A percentile compares a stretch with the other conserved stretches of the same genome.
Conservation (phyloP, 2,113 vertebrate genomes). For the Pungitius pungitius region DNA sequence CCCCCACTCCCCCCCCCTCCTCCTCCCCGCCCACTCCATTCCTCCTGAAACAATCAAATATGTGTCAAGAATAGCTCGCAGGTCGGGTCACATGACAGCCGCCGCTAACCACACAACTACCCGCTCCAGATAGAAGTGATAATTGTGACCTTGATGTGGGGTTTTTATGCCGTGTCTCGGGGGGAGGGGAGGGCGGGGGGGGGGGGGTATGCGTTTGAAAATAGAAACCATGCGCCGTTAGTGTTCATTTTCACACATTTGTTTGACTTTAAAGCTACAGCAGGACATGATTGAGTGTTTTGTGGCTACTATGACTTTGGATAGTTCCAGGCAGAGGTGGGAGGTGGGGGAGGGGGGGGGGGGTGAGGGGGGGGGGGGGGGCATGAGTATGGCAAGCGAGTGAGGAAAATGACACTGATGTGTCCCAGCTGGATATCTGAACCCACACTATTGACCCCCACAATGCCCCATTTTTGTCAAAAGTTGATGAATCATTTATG, state of each 20-base stretch:
- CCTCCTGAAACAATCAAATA: conserved; percentile 51
- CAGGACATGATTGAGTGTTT: background rate
- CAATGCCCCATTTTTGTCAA: conserved; percentile 25
- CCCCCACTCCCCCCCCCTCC: conserved; percentile 40
- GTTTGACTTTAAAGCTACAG: background rate
- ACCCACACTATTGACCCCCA: conserved; percentile 1
- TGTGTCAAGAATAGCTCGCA: conserved; percentile 41
- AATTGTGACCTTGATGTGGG: conserved; percentile 23
- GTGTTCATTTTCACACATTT: conserved; percentile 14
- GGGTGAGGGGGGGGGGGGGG: background rate
- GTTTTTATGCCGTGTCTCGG: conserved; percentile 12
- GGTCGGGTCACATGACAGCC: conserved; percentile 23
- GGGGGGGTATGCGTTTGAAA: conserved; percentile 5
- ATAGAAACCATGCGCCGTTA: background rate
- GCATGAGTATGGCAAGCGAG: background rate
- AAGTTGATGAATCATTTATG: conserved; percentile 43
- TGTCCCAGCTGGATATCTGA: background rate
- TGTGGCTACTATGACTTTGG: background rate
- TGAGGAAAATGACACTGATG: background rate
- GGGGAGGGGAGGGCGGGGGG: too few relatives aligned
- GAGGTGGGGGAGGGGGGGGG: too few relatives aligned
- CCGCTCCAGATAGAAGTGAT: conserved; percentile 44
- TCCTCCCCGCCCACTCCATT: conserved; percentile 41
- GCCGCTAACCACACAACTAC: conserved; percentile 19
- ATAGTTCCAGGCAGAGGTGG: background rate